Base-by-base conservation (phyloP, 2,888 invertebrate species). In the Drosophila limbata region DNA sequence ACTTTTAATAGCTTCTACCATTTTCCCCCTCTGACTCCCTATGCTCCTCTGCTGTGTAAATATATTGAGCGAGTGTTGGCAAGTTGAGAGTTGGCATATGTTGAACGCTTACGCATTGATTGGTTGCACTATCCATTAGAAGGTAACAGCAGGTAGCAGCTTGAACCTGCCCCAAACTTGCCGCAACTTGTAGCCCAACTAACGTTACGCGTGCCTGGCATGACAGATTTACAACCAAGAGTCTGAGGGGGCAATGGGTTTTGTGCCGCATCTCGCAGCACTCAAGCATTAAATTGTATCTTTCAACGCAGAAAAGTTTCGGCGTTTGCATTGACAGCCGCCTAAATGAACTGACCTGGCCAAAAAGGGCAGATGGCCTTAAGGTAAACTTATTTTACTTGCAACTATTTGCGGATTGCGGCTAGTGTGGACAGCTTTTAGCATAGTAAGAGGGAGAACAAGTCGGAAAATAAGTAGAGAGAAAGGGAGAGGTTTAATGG, bases 231-330 rank as follows among this genome's bases (percentile, higher is more conserved):
- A 68, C 50, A 48, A 37, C 59, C 8, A 9, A 13, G 28, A 45
- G 57, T 48, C 37, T 4, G 19, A 15, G 61, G 60, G 69, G 55
- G 67, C 79, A 80, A 73, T 87, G 73, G 79, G 83, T 83, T 78
- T 77, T 15, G 21, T 70, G 60, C 67, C 65, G 56, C 71, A 72
- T 40, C 86, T 50, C 83, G 83, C 51, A 57, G 79, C 88, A 86
- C 69, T 87, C 77, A 85, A 73, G 81, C 88, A 85, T 81, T 82
- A 88, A 89, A 89, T 89, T 89, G 85, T 82, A 79, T 84, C 81
- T 79, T 73, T 68, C 78, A 73, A 50, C 76, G 71, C 51, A 35
- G 53, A 55, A 76, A 76, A 76, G 61, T 68, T 68, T 60, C 28
- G 45, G 45, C 60, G 28, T 72, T 62, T 72, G 72, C 76, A 72